A percentile compares a stretch with the other conserved stretches of the same genome.
phyloP scores from a whole-genome alignment of 2,888 invertebrate species.

The Nebria salina region DNA sequence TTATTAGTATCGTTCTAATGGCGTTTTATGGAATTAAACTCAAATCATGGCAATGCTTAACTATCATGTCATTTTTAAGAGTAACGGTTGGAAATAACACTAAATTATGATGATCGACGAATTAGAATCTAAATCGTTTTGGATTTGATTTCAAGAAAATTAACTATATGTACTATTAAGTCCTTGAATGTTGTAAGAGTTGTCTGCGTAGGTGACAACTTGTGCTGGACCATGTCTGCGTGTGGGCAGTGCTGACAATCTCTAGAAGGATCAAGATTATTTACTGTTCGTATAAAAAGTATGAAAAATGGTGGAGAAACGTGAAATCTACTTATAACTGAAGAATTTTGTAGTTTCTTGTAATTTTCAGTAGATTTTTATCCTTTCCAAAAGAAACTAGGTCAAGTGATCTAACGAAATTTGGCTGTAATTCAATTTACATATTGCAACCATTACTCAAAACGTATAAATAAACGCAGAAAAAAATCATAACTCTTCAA shows the following conservation, averaged over 20 bases:
- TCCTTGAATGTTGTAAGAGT: not conserved
- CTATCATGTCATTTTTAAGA: not conserved
- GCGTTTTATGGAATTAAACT: not conserved
- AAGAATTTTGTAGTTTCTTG: slow-evolving; percentile 4
- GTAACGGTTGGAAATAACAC: not conserved
- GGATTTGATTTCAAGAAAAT: not conserved
- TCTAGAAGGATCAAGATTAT: slow-evolving; percentile 7
- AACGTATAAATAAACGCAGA: not conserved
- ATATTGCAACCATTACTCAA: slow-evolving; percentile 8
- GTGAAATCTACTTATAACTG: too few species aligned
- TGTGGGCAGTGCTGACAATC: slow-evolving; percentile 16
- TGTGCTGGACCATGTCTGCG: slow-evolving; percentile 6
- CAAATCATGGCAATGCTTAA: not conserved
- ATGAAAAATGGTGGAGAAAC: too few species aligned
- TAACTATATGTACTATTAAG: not conserved
- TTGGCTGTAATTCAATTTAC: slow-evolving; percentile 10
- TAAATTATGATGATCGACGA: not conserved
- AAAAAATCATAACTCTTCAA: slow-evolving; percentile 4
- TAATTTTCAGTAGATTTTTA: not conserved
- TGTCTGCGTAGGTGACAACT: not conserved
- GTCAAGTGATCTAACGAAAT: slow-evolving; percentile 12
- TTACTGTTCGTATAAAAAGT: slow-evolving; percentile 3
- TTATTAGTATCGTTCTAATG: not conserved
- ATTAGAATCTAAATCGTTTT: not conserved
- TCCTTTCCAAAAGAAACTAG: not conserved